phyloP scores from a whole-genome alignment of 2,888 invertebrate species.

The Coecobrya sp. region DNA sequence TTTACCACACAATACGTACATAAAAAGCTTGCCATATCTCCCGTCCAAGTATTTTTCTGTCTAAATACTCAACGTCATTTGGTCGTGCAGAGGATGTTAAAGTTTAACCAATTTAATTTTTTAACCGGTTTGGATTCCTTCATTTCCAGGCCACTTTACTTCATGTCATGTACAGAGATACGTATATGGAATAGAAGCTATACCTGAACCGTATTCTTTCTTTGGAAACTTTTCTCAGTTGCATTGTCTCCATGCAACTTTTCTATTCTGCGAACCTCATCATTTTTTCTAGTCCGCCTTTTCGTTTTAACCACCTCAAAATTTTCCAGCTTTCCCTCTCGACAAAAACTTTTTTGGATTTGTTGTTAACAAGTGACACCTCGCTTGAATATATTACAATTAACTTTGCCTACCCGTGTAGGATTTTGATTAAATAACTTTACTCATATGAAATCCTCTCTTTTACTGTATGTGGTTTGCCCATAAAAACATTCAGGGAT shows the following conservation, averaged over 20 bases:
- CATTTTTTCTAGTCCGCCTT: slow-evolving; percentile 11
- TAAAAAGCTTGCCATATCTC: not conserved
- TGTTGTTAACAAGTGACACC: not conserved
- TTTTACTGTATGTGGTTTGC: not conserved
- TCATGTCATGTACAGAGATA: slow-evolving; percentile 12
- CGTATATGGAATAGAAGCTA: not conserved
- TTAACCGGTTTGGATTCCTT: not conserved
- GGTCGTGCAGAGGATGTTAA: not conserved
- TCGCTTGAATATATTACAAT: slow-evolving; percentile 21
- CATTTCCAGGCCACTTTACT: slow-evolving; percentile 14
- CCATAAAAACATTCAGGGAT: not conserved
- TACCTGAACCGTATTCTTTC: slow-evolving; percentile 3
- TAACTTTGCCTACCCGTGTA: not conserved
- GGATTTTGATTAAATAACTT: not conserved
- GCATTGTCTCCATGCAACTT: slow-evolving; percentile 24
- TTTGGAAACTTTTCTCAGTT: slow-evolving; percentile 18
- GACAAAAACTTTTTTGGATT: not conserved
- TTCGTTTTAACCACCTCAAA: not conserved
- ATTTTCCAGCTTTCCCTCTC: not conserved
- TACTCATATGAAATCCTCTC: not conserved
- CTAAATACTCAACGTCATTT: not conserved
- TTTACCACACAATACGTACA: slow-evolving; percentile 9
- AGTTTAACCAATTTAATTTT: slow-evolving; percentile 30
- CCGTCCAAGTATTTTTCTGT: not conserved
- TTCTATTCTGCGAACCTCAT: slow-evolving; percentile 32